A percentile compares a stretch with the other conserved stretches of the same genome.
These are phyloP conservation scores for Allygus modestus DNA, from an alignment of 2,888 invertebrate genomes.

Conservation along the genomic window DNA sequence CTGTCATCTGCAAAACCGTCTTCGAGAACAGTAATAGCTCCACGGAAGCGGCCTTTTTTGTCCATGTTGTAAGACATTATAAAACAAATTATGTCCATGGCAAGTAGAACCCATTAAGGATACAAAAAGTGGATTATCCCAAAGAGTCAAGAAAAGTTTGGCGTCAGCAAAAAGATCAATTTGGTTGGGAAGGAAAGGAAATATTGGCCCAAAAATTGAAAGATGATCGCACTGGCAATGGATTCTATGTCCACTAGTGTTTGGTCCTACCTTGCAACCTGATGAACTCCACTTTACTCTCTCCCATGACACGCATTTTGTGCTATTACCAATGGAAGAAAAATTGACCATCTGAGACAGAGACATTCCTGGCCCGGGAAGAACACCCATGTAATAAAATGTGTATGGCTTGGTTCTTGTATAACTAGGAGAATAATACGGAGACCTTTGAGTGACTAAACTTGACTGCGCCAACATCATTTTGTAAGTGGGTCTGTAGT, in stretches of 20 bases:
- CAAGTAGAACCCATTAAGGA: too few relatives aligned
- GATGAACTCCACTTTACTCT: not conserved
- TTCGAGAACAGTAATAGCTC: too few relatives aligned
- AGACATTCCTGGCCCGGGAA: not conserved
- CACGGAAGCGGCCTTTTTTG: too few relatives aligned
- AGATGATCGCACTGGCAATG: too few relatives aligned
- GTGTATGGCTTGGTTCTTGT: not conserved
- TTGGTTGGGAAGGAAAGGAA: constrained; percentile 60
- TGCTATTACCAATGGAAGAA: too few relatives aligned
- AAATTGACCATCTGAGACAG: not conserved
- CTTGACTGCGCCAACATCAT: not conserved
- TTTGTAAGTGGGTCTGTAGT: constrained; percentile 13
- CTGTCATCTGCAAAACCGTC: too few relatives aligned
- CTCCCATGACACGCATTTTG: not conserved
- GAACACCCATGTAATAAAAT: not conserved
- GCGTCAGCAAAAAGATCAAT: too few relatives aligned
- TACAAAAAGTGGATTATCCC: too few relatives aligned
- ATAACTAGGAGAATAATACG: not conserved
- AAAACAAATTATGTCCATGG: too few relatives aligned
- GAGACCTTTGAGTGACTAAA: not conserved
- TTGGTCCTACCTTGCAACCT: not conserved
- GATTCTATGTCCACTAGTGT: not conserved
- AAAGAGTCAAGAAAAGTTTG: too few relatives aligned
- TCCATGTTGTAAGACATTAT: too few relatives aligned
- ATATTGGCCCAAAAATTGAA: not conserved